phyloP scores from a whole-genome alignment of 92 coral and sea anemone genomes.

The Pocillopora grandis region DNA sequence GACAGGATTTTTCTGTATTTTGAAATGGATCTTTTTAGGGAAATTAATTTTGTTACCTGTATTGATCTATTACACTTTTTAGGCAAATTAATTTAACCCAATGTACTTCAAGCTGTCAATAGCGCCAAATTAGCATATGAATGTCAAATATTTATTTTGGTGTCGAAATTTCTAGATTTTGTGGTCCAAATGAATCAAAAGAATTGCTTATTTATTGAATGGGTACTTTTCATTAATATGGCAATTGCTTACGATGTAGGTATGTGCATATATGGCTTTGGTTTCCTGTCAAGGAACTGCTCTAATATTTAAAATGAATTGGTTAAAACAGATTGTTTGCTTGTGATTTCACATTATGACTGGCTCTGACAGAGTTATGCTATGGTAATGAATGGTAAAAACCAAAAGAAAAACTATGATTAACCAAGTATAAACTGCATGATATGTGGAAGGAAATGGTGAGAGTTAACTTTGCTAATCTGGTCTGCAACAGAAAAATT shows the following conservation, averaged over 20 bases:
- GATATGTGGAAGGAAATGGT: too few relatives aligned
- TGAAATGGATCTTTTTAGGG: neutral
- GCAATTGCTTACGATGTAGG: neutral
- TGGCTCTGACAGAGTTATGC: too few relatives aligned
- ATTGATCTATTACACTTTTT: slow-evolving; percentile 4
- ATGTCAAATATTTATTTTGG: slow-evolving; percentile 17
- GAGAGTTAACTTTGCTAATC: too few relatives aligned
- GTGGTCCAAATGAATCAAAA: slow-evolving; percentile 8
- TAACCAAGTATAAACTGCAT: too few relatives aligned
- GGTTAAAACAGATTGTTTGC: neutral
- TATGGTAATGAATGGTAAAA: too few relatives aligned
- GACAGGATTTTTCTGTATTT: neutral
- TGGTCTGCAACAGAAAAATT: too few relatives aligned
- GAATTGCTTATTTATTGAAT: slow-evolving; percentile 20
- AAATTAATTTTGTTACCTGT: neutral
- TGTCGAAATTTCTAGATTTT: neutral
- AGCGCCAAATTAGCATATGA: slow-evolving; percentile 32
- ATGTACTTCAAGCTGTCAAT: slow-evolving; percentile 13
- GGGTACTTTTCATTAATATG: neutral
- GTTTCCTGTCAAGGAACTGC: neutral
- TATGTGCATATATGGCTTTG: neutral
- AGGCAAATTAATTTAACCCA: slow-evolving; percentile 17
- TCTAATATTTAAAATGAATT: neutral
- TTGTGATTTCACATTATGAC: too few relatives aligned
- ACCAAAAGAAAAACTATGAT: too few relatives aligned